These are phyloP conservation scores for Byasa hedistus DNA, from an alignment of 2,888 invertebrate genomes.

Conservation along the genomic window DNA sequence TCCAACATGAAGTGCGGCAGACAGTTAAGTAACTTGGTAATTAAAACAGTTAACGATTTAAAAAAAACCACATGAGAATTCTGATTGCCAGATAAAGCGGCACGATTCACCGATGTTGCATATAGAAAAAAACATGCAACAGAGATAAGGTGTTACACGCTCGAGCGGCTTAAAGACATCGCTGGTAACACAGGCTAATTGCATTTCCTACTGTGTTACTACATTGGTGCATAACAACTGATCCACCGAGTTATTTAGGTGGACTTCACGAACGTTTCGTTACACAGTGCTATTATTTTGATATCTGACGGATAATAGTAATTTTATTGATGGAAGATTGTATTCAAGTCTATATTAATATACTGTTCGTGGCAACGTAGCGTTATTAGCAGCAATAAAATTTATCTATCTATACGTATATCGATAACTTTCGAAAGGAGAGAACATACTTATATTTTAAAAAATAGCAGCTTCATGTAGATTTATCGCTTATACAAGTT, in stretches of 20 bases:
- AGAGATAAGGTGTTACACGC: slow-evolving; percentile 76
- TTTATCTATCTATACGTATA: slow-evolving; percentile 24
- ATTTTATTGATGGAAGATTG: slow-evolving; percentile 31
- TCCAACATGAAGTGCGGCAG: slow-evolving; percentile 50
- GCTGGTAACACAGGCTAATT: slow-evolving; percentile 67
- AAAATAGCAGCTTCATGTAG: too few species aligned
- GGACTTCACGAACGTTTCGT: slow-evolving; percentile 30
- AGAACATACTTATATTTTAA: not conserved
- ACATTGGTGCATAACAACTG: slow-evolving; percentile 54
- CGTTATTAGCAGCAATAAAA: slow-evolving; percentile 26
- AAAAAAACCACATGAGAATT: slow-evolving; percentile 76
- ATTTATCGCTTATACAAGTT: too few species aligned
- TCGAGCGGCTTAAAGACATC: slow-evolving; percentile 70
- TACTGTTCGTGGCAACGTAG: slow-evolving; percentile 18
- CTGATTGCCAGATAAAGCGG: slow-evolving; percentile 70
- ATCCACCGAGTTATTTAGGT: slow-evolving; percentile 37
- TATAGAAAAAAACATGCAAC: slow-evolving; percentile 79
- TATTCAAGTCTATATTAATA: slow-evolving; percentile 24
- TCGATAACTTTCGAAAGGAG: slow-evolving; percentile 24
- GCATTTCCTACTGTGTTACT: slow-evolving; percentile 76
- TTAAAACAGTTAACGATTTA: slow-evolving; percentile 69
- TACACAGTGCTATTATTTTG: slow-evolving; percentile 31
- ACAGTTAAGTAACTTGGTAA: slow-evolving; percentile 72
- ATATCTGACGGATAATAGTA: slow-evolving; percentile 28
- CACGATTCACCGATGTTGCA: slow-evolving; percentile 76